Conservation (phyloP, 2,797 vertebrate genomes). For the Ctenosaura bakeri region DNA sequence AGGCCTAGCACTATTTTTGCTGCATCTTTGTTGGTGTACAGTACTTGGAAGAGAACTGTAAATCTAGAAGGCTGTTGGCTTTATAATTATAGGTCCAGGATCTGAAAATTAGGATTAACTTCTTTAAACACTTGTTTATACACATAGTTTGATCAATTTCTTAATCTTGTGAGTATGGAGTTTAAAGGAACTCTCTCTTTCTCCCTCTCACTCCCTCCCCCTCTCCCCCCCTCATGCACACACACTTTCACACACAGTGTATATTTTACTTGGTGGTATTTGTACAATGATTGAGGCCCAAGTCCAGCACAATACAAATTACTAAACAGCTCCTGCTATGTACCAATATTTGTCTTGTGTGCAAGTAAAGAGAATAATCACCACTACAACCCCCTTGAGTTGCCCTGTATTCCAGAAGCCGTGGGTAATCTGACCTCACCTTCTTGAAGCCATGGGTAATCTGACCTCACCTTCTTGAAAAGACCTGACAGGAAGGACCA, state of each 20-base stretch:
- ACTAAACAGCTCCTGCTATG: too few relatives aligned
- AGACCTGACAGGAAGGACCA: not conserved
- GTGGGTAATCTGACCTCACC: not conserved
- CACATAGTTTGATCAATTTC: slow-evolving; percentile 6
- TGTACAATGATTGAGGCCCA: not conserved
- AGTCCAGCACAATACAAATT: not conserved
- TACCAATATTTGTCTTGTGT: not conserved
- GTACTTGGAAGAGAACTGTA: slow-evolving; percentile 45
- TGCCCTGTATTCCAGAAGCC: not conserved
- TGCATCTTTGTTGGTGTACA: slow-evolving; percentile 56
- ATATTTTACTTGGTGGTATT: not conserved
- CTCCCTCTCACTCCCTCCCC: too few relatives aligned
- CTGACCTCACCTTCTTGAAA: not conserved
- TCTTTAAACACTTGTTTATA: slow-evolving; percentile 24
- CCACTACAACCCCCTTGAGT: not conserved
- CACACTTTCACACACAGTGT: not conserved
- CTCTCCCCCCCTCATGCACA: not conserved
- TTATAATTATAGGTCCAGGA: slow-evolving; percentile 56
- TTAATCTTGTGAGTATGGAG: not conserved
- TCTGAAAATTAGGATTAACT: slow-evolving; percentile 48
- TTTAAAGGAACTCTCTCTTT: not conserved
- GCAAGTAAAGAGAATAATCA: too few relatives aligned
- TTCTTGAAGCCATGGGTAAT: not conserved
- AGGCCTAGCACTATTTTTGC: slow-evolving; percentile 62
- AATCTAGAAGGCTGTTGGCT: slow-evolving; percentile 62